phyloP scores from a whole-genome alignment of 2,797 vertebrate genomes.

The Vipera ursinii region DNA sequence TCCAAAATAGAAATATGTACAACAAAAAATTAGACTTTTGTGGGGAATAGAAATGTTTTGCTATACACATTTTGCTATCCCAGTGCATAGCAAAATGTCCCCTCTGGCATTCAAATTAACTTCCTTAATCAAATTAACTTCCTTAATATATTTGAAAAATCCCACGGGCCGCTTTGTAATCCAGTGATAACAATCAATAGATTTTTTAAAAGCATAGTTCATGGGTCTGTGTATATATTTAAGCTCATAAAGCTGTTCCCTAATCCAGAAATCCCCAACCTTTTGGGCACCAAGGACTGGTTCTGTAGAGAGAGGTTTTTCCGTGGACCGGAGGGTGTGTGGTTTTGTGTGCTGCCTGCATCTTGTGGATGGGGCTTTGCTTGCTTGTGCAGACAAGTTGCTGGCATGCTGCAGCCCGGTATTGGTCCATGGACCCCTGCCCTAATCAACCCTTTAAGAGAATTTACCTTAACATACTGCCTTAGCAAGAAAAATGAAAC shows the following conservation, averaged over 20 bases:
- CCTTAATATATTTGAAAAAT: not conserved
- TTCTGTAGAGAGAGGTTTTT: too few relatives aligned
- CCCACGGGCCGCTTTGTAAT: not conserved
- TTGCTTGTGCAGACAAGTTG: too few relatives aligned
- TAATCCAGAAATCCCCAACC: not conserved
- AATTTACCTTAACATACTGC: not conserved
- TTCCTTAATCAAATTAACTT: not conserved
- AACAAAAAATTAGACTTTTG: not conserved
- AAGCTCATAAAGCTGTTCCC: not conserved
- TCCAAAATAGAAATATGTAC: not conserved
- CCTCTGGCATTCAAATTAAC: not conserved
- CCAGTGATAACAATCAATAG: not conserved
- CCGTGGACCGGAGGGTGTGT: too few relatives aligned
- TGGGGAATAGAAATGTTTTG: not conserved
- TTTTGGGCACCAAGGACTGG: too few relatives aligned
- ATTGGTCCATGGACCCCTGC: too few relatives aligned
- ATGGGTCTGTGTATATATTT: not conserved
- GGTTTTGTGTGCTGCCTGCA: too few relatives aligned
- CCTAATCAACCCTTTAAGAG: not conserved
- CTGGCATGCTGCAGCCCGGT: too few relatives aligned
- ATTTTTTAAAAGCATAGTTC: not conserved
- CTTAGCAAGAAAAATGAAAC: not conserved
- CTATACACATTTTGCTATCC: not conserved
- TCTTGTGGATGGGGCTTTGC: too few relatives aligned
- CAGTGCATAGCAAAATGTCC: not conserved